Percentiles rank a stretch among this genome's conserved stretches.
phyloP scores from a whole-genome alignment of 2,888 invertebrate genomes.

The Crematogaster levior region DNA sequence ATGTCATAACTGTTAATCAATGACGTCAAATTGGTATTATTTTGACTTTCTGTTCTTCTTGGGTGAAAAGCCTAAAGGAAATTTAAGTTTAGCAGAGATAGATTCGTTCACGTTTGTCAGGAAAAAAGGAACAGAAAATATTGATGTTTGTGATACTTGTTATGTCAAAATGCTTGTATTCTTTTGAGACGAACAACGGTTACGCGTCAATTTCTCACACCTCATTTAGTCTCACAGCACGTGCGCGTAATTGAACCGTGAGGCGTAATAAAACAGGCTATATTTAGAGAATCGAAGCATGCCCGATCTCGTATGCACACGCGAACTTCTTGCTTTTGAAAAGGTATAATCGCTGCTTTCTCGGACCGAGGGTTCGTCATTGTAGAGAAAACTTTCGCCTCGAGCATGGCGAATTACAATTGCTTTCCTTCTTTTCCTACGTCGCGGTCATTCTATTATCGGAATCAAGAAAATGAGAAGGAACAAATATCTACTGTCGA shows the following conservation, averaged over 20 bases:
- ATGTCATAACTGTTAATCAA: too few species aligned
- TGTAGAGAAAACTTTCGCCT: neutral
- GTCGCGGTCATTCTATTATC: constrained; percentile 50
- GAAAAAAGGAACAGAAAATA: neutral
- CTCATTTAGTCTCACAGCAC: constrained; percentile 33
- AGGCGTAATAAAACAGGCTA: constrained; percentile 22
- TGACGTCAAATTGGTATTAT: too few species aligned
- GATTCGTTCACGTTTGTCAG: too few species aligned
- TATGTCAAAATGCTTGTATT: neutral
- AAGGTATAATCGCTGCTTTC: constrained; percentile 22
- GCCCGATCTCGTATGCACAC: constrained; percentile 9
- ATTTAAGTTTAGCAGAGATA: neutral
- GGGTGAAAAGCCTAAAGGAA: neutral
- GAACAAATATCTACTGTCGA: constrained; percentile 61
- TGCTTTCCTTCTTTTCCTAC: neutral
- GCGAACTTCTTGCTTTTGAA: constrained; percentile 22
- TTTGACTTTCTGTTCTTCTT: too few species aligned
- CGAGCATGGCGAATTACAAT: neutral
- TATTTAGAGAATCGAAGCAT: constrained; percentile 48
- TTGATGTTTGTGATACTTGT: neutral
- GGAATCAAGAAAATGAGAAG: constrained; percentile 49
- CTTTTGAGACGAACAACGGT: neutral
- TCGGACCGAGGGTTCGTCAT: neutral
- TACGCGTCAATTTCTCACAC: constrained; percentile 14
- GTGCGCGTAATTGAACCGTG: constrained; percentile 40